Evolutionary conservation across 2,797 vertebrate genomes (phyloP), one percentile per base, ranked within the genome.

Genomic region (Sebastes iracundus): DNA sequence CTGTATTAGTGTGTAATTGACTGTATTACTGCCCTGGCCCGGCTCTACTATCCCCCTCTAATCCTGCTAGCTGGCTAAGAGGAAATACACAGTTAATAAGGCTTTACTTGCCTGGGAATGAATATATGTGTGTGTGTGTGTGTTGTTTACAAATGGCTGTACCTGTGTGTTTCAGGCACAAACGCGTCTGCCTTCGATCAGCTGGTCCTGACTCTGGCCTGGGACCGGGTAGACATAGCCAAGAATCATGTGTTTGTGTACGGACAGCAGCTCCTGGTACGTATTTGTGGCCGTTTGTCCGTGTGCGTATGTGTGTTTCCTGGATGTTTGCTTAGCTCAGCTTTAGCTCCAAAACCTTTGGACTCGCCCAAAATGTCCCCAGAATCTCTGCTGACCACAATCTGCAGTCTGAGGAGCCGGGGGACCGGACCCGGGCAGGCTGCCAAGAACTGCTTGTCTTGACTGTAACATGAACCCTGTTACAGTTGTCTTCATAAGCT

Each of bases 161-260:
- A 64, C 35, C 14, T 87, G 2, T 89, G 46, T 79, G 13, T 90
- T 94, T 80, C 92, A 99, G 98, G 98, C 88, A 99, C 99, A 53
- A 98, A 99, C 77, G 96, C 96, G 2, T 97, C 98, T 94, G 97
- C 98, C 30, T 98, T 99, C 92, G 98, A 99, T 94, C 99, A 99
- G 90, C 97, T 99, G 83, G 97, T 98, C 87, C 96, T 99, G 92
- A 99, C 98, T 22, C 94, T 99, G 93, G 99, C 99, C 4, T 99
- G 99, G 99, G 97, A 99, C 94, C 96, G 98, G 82, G 98, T 99
- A 67, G 99, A 99, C 94, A 99, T 99, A 87, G 99, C 99, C 93
- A 99, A 99, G 96, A 99, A 98, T 93, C 97, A 99, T 13, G 98
- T 99, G 90, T 99, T 99, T 97, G 97, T 99, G 90, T 99, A 99